Evolutionary conservation across 2,797 vertebrate species (phyloP).

Genomic region (Morelia viridis): DNA sequence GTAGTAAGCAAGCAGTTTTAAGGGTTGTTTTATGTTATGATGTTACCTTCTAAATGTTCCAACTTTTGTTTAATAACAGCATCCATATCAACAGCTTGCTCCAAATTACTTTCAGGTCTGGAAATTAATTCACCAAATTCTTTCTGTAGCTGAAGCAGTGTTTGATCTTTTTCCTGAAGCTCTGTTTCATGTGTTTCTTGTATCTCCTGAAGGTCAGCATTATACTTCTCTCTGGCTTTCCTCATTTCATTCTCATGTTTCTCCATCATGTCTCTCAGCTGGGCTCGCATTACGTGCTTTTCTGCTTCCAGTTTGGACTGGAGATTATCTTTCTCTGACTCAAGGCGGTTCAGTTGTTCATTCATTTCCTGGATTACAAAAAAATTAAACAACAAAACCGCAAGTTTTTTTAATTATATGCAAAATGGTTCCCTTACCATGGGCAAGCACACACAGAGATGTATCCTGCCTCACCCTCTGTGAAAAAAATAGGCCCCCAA

Average conservation of each 20-base stretch:
- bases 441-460: not conserved
- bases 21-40: not conserved
- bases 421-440: not conserved
- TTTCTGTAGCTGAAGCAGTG: conserved; percentile 66
- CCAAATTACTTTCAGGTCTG: conserved; percentile 35
- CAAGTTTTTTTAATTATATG: not conserved
- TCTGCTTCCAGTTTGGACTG: conserved; percentile 89
- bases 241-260: conserved; percentile 83
- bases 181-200: conserved; percentile 75
- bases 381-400: not conserved
- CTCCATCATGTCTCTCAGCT: conserved; percentile 87
- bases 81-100: conserved; percentile 41
- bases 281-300: conserved; percentile 90
- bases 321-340: conserved; percentile 85
- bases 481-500: no score
- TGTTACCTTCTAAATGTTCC: conserved; percentile 82
- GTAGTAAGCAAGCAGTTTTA: not conserved
- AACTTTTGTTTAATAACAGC: conserved; percentile 69
- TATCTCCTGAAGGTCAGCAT: conserved; percentile 60
- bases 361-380: conserved; percentile 74
- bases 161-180: conserved; percentile 77
- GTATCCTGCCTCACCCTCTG: not conserved
- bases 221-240: conserved; percentile 68
- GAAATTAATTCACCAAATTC: conserved; percentile 75
- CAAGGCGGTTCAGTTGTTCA: conserved; percentile 76